These are phyloP conservation scores for Hyppa rectilinea DNA, from an alignment of 2,888 invertebrate species.

Conservation along the genomic window DNA sequence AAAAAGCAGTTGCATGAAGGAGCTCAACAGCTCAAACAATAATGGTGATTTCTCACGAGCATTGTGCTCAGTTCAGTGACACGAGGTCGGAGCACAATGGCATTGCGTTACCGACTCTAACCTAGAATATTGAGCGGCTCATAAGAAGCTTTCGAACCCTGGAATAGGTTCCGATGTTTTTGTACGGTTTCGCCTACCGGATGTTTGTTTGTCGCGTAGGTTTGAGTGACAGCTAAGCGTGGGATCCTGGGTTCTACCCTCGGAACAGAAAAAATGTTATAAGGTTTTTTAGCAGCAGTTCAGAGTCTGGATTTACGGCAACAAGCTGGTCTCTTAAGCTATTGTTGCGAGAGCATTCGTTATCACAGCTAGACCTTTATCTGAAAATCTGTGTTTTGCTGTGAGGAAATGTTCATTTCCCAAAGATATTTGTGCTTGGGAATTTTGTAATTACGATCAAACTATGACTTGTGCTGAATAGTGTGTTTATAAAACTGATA, in stretches of 20 bases:
- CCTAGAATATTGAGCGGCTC: slow-evolving; percentile 66
- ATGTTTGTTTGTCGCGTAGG: background rate
- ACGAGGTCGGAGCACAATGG: slow-evolving; percentile 66
- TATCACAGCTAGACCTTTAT: background rate
- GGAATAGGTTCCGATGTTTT: slow-evolving; percentile 7
- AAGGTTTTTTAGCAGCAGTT: background rate
- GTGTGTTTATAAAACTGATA: background rate
- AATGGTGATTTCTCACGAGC: slow-evolving; percentile 58
- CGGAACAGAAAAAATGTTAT: background rate
- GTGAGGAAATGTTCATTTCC: background rate
- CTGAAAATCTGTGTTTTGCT: background rate
- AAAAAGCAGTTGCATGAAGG: slow-evolving; percentile 55
- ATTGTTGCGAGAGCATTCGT: background rate
- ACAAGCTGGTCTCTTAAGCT: background rate
- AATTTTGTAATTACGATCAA: background rate
- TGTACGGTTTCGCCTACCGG: background rate
- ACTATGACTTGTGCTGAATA: background rate
- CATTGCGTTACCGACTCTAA: slow-evolving; percentile 63
- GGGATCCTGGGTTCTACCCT: background rate
- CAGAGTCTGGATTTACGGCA: background rate
- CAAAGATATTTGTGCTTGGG: background rate
- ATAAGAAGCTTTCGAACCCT: slow-evolving; percentile 46
- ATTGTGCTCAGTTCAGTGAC: slow-evolving; percentile 83
- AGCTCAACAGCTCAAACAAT: slow-evolving; percentile 48
- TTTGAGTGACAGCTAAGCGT: background rate